These are phyloP conservation scores for Dasypolia templi DNA, from an alignment of 2,888 invertebrate species.

Conservation along the genomic window DNA sequence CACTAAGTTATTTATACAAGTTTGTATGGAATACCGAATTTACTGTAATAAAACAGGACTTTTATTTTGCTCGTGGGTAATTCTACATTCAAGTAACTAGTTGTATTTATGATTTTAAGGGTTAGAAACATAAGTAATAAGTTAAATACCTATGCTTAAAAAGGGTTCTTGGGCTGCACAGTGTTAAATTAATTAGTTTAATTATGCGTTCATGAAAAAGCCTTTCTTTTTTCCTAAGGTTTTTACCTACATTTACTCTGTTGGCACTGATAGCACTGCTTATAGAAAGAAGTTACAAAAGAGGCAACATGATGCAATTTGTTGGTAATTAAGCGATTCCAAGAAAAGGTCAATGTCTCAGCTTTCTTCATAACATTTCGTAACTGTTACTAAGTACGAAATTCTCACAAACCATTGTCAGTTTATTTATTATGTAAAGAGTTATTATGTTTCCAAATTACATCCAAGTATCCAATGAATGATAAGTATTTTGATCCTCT, in stretches of 20 bases:
- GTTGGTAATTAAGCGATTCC: constrained; percentile 38
- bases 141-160: neutral
- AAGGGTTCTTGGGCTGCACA: neutral
- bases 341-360: constrained; percentile 70
- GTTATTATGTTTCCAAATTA: constrained; percentile 59
- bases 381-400: constrained; percentile 60
- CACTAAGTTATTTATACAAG: neutral
- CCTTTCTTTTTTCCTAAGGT: neutral
- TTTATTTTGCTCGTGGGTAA: neutral
- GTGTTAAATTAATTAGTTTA: constrained; percentile 7
- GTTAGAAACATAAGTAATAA: neutral
- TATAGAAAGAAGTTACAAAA: constrained; percentile 11
- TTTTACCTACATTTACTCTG: neutral
- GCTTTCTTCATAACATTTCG: constrained; percentile 67
- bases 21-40: neutral
- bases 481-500: constrained; percentile 52
- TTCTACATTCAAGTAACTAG: neutral
- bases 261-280: neutral
- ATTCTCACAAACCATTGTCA: constrained; percentile 68
- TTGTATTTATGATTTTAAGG: neutral
- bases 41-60: neutral
- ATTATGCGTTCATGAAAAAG: neutral
- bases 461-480: constrained; percentile 48
- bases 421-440: constrained; percentile 58
- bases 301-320: constrained; percentile 38